Evolutionary conservation across 1,140 invertebrate genomes (phyloP).

Genomic region (Drosophila aff.): DNA sequence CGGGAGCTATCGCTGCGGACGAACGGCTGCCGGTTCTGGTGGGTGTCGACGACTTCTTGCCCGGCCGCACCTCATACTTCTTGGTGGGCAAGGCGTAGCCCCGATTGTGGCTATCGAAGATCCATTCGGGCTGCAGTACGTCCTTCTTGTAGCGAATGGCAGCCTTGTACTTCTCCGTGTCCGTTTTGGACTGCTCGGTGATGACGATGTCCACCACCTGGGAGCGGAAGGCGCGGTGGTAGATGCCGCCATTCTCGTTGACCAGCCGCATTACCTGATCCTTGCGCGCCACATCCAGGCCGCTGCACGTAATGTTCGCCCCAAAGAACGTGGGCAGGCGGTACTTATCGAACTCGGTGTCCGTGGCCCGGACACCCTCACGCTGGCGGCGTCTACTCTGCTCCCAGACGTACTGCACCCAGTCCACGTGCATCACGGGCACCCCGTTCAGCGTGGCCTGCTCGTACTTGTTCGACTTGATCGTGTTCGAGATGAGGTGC

Average conservation of each 20-base stretch:
- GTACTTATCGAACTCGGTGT: slow-evolving; percentile 88
- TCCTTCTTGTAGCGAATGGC: slow-evolving; percentile 91
- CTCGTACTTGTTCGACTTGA: slow-evolving; percentile 91
- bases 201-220: slow-evolving; percentile 83
- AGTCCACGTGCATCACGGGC: slow-evolving; percentile 91
- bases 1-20: not conserved
- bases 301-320: slow-evolving; percentile 92
- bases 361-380: slow-evolving; percentile 88
- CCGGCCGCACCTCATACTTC: slow-evolving; percentile 86
- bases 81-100: slow-evolving; percentile 90
- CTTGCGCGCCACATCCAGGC: slow-evolving; percentile 89
- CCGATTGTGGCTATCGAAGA: slow-evolving; percentile 90
- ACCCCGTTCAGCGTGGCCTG: slow-evolving; percentile 90
- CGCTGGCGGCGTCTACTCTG: slow-evolving; percentile 85
- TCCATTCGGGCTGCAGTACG: slow-evolving; percentile 91
- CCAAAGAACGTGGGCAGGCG: slow-evolving; percentile 93
- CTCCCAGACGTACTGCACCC: slow-evolving; percentile 93
- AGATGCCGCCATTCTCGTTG: slow-evolving; percentile 89
- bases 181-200: slow-evolving; percentile 86
- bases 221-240: slow-evolving; percentile 86
- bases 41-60: slow-evolving; percentile 76
- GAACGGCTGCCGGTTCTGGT: slow-evolving; percentile 47
- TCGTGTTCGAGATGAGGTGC: slow-evolving; percentile 92
- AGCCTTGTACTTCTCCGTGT: slow-evolving; percentile 93
- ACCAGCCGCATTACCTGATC: slow-evolving; percentile 89